A percentile compares a stretch with the other conserved stretches of the same genome.
Evolutionary conservation across 2,797 vertebrate genomes (phyloP).

Genomic region (Apodemus agrarius): DNA sequence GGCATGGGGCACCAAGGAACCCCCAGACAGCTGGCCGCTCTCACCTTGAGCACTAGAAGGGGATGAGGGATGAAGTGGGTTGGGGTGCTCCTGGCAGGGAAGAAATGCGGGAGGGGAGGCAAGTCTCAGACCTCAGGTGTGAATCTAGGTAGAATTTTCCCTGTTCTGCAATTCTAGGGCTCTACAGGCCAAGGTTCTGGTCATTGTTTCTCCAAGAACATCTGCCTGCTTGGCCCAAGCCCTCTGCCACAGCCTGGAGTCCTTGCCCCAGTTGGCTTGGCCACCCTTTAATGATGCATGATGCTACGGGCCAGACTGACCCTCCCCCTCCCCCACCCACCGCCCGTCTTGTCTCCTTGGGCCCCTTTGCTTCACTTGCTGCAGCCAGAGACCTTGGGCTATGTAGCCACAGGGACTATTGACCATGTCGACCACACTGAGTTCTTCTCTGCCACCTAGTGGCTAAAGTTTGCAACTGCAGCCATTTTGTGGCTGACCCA

Average conservation of each 20-base stretch:
- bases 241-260: background rate
- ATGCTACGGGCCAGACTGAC: no score
- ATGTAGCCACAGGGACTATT: background rate
- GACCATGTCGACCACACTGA: accelerated
- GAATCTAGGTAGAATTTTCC: accelerated
- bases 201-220: background rate
- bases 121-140: no score
- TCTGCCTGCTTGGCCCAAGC: background rate
- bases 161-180: background rate
- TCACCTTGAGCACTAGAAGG: background rate
- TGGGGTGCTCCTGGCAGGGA: no score
- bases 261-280: background rate
- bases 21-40: no score
- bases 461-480: background rate
- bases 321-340: accelerated
- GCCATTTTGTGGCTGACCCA: background rate
- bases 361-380: background rate
- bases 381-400: background rate
- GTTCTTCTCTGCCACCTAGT: conserved; percentile 55
- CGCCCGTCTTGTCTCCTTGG: background rate
- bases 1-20: no score
- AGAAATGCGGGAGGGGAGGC: background rate
- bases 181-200: background rate
- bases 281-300: no score
- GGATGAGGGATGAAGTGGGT: background rate